Base-by-base conservation (phyloP, 2,113 vertebrate species). In the Ictalurus furcatus region DNA sequence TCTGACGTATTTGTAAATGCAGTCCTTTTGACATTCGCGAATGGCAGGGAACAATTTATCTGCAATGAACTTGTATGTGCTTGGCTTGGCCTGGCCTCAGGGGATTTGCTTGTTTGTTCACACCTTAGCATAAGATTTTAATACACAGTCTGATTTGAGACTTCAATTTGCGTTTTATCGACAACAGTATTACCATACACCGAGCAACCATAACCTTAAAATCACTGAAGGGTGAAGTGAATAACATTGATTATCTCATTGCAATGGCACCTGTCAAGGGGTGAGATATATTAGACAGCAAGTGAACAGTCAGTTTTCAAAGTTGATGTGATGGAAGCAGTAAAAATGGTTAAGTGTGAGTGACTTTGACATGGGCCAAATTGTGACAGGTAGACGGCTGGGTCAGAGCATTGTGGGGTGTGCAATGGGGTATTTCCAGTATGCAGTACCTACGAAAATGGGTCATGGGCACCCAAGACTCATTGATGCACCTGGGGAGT, bases 1-100 rank as follows among this genome's bases (percentile, higher is more conserved):
- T 92, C 91, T 78, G 91, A 88, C 90, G 88, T 65, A 92, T 94
- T 84, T 93, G 91, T 93, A 93, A 94, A 93, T 92, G 92, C 89
- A 74, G 88, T 94, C 92, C 93, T 92, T 91, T 92, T 95, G 94
- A 94, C 94, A 95, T 94, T 95, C 85, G 89, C 91, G 92, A 95
- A 94, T 92, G 92, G 93, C 92, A 94, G 92, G 85, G 88, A 89
- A 91, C 90, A 90, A 87, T 61, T 79, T 81, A 91, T 91, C 87
- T 84, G 87, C 85, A 13, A 48, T 59, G 73, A 87, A 87, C 71
- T 87, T 71, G 65, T 83, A 73, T 65, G 69, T 69, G 44, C 40
- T 14, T 48, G 54, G 84, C 79, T 90, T 79, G 56, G 54, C 56
- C 21, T 83, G 23, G 69, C 65, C 84, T 88, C 23, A 7, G 19